phyloP scores from a whole-genome alignment of 2,797 vertebrate genomes.

The Microctenopoma lineatum region DNA sequence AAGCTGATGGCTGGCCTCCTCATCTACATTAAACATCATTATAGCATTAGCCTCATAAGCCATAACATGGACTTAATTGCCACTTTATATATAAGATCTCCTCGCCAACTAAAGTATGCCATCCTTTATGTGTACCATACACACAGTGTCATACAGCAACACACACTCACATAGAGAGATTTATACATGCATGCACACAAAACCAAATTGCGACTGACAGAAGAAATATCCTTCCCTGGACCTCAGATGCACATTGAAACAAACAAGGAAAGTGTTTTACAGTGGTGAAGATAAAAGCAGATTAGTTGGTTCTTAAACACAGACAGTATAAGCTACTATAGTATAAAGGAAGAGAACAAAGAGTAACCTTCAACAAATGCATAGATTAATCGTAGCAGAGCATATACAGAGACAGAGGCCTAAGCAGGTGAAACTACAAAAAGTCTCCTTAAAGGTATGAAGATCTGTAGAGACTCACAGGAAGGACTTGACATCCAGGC shows the following conservation, averaged over 20 bases:
- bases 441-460: constrained; percentile 20
- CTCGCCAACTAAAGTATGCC: not conserved
- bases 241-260: constrained; percentile 46
- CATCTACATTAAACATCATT: constrained; percentile 31
- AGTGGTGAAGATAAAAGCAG: constrained; percentile 33
- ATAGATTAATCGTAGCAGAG: constrained; percentile 5
- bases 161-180: constrained; percentile 14
- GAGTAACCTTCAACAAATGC: constrained; percentile 12
- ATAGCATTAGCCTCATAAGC: constrained; percentile 21
- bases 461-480: constrained; percentile 89
- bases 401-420: constrained; percentile 22
- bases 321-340: not conserved
- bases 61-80: constrained; percentile 15
- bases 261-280: constrained; percentile 35
- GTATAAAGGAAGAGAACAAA: constrained; percentile 8
- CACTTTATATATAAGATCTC: not conserved
- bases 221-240: constrained; percentile 81
- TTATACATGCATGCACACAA: constrained; percentile 20
- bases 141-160: constrained; percentile 7
- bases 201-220: constrained; percentile 24
- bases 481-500: constrained; percentile 99
- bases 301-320: constrained; percentile 29
- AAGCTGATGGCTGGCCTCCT: constrained; percentile 43
- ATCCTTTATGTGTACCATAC: constrained; percentile 11
- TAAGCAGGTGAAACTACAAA: constrained; percentile 20